Evolutionary conservation across 2,888 invertebrate genomes (phyloP), one percentile per base, ranked within the genome.

Genomic region (Lacanobia wlatinum): DNA sequence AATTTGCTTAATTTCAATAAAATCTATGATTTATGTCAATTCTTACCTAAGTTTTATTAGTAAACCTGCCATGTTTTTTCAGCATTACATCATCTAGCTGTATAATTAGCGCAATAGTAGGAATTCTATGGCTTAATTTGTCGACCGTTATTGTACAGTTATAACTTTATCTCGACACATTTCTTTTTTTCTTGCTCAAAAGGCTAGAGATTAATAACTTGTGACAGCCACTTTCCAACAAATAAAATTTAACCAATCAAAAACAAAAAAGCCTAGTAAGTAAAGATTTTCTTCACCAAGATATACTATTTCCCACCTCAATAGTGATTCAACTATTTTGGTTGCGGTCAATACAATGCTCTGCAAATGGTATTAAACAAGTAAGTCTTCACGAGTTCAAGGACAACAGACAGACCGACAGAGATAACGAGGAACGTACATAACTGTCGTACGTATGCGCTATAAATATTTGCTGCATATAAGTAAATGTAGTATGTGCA

Each of bases 341-440:
- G 73, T 73, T 68, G 55, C 73, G 66, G 67, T 69, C 71, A 84
- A 80, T 78, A 86, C 62, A 63, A 61, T 71, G 48, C 64, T 69
- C 55, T 73, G 61, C 76, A 83, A 83, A 84, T 80, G 70, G 78
- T 56, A 86, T 86, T 85, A 85, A 43, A 82, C 80, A 70, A 83
- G 82, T 84, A 84, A 86, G 88, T 78, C 88, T 88, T 87, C 86
- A 58, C 82, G 74, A 82, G 88, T 88, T 88, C 88, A 88, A 87
- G 88, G 88, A 63, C 87, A 68, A 23, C 70, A 69, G 77, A 66
- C 84, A 78, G 76, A 74, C 76, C 80, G 87, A 66, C 83, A 82
- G 64, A 83, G 88, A 87, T 87, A 88, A 76, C 82, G 48, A 71
- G 78, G 59, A 46, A 10, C 66, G 56, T 34, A 58, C 28, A 77